Base-by-base conservation (phyloP, 2,797 vertebrate species). In the Pterois miles region DNA sequence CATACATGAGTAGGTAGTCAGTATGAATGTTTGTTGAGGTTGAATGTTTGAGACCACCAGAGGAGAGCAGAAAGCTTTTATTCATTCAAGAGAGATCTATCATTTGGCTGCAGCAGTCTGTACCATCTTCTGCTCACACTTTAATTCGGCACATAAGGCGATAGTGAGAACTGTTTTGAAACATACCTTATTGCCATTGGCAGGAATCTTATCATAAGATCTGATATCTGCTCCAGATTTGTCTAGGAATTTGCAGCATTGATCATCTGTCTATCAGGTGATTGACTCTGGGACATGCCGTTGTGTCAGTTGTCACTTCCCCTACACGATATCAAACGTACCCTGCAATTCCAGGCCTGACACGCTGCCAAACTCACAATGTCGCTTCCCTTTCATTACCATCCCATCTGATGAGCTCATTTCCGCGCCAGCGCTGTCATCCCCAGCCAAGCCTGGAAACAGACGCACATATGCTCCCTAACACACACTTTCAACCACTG, bases 361-460 rank as follows among this genome's bases (percentile, higher is more conserved):
- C 57, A 14, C 25, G 12, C 78, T 74, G 84, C 86, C 86, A 89
- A 87, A 78, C 75, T 77, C 82, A 63, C 85, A 53, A 84, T 58
- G 70, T 84, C 83, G 72, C 78, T 73, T 87, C 70, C 36, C 86
- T 90, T 91, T 90, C 74, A 89, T 89, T 88, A 80, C 67, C 81
- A 60, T 88, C 91, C 86, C 85, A 87, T 90, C 81, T 88, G 81
- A 92, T 90, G 91, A 87, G 86, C 86, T 90, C 83, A 86, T 81
- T 76, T 91, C 87, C 74, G 7, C 29, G 29, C 83, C 81, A 77
- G 53, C 67, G 71, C 88, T 83, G 80, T 89, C 58, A 87, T 86
- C 76, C 48, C 40, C 23, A 79, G 89, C 88, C 90, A 91, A 90
- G 84, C 54, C 71, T 76, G 65, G 38, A 91, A 76, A 87, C 88